These are phyloP conservation scores for Microplitis deprimator DNA, from an alignment of 2,888 invertebrate species.

Conservation along the genomic window DNA sequence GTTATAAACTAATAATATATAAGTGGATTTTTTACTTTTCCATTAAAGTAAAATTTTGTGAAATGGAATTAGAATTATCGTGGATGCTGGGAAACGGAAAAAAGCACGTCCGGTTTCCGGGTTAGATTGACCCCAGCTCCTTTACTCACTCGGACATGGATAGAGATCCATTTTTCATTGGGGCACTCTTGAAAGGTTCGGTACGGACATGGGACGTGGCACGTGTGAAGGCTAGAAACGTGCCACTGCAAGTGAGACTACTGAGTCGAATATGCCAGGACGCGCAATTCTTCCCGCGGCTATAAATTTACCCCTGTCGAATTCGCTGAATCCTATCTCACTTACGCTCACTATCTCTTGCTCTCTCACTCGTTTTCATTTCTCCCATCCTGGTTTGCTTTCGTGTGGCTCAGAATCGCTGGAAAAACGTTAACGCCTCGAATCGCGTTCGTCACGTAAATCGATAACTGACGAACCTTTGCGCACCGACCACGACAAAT, in stretches of 20 bases:
- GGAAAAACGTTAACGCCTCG: constrained; percentile 14
- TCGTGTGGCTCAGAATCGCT: constrained; percentile 8
- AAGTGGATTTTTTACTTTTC: neutral
- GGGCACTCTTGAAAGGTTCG: constrained; percentile 8
- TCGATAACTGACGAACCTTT: constrained; percentile 34
- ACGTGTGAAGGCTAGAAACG: constrained; percentile 29
- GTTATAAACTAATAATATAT: neutral
- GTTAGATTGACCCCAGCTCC: constrained; percentile 1
- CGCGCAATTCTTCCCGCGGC: constrained; percentile 20
- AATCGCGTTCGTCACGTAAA: constrained; percentile 30
- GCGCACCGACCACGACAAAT: constrained; percentile 30
- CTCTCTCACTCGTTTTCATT: neutral
- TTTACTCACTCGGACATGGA: constrained; percentile 26
- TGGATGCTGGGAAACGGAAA: constrained; percentile 21
- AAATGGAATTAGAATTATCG: constrained; percentile 33
- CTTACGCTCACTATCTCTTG: neutral
- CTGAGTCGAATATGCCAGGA: neutral
- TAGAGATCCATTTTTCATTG: constrained; percentile 36
- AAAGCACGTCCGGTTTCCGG: constrained; percentile 32
- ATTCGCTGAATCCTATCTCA: constrained; percentile 23
- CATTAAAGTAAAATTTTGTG: neutral
- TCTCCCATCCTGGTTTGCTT: neutral
- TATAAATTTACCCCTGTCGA: constrained; percentile 37
- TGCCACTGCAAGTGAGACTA: constrained; percentile 30
- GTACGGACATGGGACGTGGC: constrained; percentile 20